These are phyloP conservation scores for Aphaenogaster rudis DNA, from an alignment of 1,140 invertebrate genomes.

Conservation along the genomic window DNA sequence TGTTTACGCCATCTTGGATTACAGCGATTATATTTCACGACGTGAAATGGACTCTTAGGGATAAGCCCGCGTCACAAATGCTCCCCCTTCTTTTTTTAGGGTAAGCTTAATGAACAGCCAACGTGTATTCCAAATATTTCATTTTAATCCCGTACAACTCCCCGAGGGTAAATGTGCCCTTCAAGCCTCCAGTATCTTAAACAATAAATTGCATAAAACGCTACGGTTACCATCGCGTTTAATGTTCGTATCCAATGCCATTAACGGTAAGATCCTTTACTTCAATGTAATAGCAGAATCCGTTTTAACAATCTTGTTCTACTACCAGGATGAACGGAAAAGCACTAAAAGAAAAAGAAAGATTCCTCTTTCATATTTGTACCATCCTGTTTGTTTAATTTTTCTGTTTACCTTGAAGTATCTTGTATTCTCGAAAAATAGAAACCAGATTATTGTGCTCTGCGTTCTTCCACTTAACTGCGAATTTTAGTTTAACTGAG, in stretches of 20 bases:
- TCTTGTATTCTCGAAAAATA: slow-evolving; percentile 3
- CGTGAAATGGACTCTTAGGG: slow-evolving; percentile 61
- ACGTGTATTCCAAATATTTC: slow-evolving; percentile 61
- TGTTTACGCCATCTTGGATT: slow-evolving; percentile 62
- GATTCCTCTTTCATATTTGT: slow-evolving; percentile 20
- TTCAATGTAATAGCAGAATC: neutral
- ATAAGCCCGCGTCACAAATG: slow-evolving; percentile 49
- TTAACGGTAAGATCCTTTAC: neutral
- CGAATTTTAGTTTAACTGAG: neutral
- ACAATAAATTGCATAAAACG: slow-evolving; percentile 44
- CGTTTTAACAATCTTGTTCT: neutral
- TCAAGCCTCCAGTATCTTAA: slow-evolving; percentile 38
- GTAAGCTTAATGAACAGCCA: slow-evolving; percentile 54
- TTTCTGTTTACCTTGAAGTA: slow-evolving; percentile 10
- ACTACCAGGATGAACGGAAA: neutral
- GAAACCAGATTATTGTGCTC: neutral
- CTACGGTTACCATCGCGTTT: neutral
- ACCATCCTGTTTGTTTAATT: neutral
- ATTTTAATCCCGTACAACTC: slow-evolving; percentile 61
- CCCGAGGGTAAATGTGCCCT: slow-evolving; percentile 23
- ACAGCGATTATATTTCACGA: slow-evolving; percentile 57
- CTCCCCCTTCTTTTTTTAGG: slow-evolving; percentile 27
- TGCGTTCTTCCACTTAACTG: neutral
- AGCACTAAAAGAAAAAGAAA: neutral
- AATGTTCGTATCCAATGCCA: slow-evolving; percentile 26